Conservation (phyloP, 2,113 vertebrate genomes). For the Taurulus bubalis region DNA sequence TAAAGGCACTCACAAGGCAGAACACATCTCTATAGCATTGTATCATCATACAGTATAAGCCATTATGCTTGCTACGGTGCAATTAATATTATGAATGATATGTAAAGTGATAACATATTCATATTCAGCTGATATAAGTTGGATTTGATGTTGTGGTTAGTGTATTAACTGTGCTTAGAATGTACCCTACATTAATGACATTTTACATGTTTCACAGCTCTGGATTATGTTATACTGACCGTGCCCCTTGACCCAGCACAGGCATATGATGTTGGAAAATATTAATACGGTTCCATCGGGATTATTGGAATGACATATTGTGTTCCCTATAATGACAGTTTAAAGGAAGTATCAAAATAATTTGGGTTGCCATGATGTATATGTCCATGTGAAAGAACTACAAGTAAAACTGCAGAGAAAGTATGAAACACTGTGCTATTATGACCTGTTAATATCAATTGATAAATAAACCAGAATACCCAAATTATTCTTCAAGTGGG, state of each 20-base stretch:
- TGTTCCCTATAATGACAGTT: not conserved
- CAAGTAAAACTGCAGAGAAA: not conserved
- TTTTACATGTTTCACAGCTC: slow-evolving; percentile 9
- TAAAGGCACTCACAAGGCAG: slow-evolving; percentile 44
- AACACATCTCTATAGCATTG: slow-evolving; percentile 28
- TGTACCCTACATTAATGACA: not conserved
- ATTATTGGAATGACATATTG: slow-evolving; percentile 1
- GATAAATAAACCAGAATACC: slow-evolving; percentile 41
- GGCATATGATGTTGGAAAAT: not conserved
- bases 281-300: not conserved
- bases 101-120: slow-evolving; percentile 6
- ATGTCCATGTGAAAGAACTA: not conserved
- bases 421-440: slow-evolving; percentile 30
- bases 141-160: slow-evolving; percentile 12
- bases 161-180: not conserved
- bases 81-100: not conserved
- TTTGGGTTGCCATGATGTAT: not conserved
- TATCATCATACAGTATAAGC: slow-evolving; percentile 23
- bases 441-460: slow-evolving; percentile 56
- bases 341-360: not conserved
- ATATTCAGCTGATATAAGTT: slow-evolving; percentile 16
- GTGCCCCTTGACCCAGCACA: not conserved
- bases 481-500: slow-evolving; percentile 49
- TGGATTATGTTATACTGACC: slow-evolving; percentile 27
- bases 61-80: not conserved